phyloP scores from a whole-genome alignment of 1,140 invertebrate species.

The Uloborus diversus region DNA sequence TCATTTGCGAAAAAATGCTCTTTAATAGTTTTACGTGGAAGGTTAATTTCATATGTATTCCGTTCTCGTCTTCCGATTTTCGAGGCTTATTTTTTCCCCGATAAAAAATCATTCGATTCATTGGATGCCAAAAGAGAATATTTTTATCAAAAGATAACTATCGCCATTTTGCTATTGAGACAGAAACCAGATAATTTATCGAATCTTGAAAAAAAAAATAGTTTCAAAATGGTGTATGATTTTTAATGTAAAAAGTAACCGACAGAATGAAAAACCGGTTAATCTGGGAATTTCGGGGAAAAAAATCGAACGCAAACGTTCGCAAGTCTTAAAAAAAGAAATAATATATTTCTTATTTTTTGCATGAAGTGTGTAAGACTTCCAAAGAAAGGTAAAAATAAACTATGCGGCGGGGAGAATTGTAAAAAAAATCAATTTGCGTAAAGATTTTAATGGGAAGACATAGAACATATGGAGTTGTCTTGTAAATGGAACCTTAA shows the following conservation, averaged over 20 bases:
- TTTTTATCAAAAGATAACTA: constrained; percentile 56
- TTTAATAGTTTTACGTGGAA: constrained; percentile 49
- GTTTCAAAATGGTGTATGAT: neutral
- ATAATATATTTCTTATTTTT: too few relatives aligned
- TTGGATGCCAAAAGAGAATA: constrained; percentile 25
- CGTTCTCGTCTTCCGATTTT: neutral
- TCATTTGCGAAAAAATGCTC: too few relatives aligned
- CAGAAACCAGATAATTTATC: constrained; percentile 52
- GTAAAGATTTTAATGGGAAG: too few relatives aligned
- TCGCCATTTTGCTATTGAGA: constrained; percentile 48
- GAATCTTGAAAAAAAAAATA: neutral
- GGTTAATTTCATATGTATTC: constrained; percentile 30
- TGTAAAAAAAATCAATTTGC: too few relatives aligned
- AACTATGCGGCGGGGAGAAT: constrained; percentile 14
- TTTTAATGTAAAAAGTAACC: constrained; percentile 24
- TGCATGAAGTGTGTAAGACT: too few relatives aligned
- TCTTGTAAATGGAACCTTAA: constrained; percentile 54
- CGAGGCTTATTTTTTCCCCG: neutral
- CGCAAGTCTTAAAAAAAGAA: too few relatives aligned
- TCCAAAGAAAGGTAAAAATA: too few relatives aligned
- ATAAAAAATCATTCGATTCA: constrained; percentile 6
- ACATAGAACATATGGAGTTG: constrained; percentile 31
- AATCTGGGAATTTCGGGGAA: too few relatives aligned
- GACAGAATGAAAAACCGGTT: too few relatives aligned
- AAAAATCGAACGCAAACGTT: too few relatives aligned